Percentiles rank a stretch among this genome's conserved stretches.
These are phyloP conservation scores for Diadophis punctatus DNA, from an alignment of 2,113 vertebrate genomes.

Conservation along the genomic window DNA sequence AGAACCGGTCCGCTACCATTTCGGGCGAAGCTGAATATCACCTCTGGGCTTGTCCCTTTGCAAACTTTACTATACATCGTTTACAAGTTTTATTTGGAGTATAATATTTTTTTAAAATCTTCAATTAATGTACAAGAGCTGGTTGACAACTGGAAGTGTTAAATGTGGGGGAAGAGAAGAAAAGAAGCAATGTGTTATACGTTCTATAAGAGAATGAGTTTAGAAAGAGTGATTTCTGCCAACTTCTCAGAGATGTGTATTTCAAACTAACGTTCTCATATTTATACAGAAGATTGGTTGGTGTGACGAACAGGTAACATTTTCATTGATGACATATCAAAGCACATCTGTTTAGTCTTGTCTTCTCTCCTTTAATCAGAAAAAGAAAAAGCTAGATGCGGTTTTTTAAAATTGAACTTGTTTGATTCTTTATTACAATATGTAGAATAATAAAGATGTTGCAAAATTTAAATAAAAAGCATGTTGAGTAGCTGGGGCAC, in stretches of 20 bases:
- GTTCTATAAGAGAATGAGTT: constrained; percentile 6
- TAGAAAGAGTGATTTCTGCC: constrained; percentile 42
- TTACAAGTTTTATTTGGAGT: neutral
- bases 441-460: constrained; percentile 4
- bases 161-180: neutral
- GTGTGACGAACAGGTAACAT: constrained; percentile 46
- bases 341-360: constrained; percentile 48
- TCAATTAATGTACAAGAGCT: neutral
- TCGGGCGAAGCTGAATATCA: too few species aligned
- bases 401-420: neutral
- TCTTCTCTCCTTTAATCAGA: constrained; percentile 23
- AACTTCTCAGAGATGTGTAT: constrained; percentile 29
- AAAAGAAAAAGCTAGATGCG: constrained; percentile 39
- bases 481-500: neutral
- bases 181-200: neutral
- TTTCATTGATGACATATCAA: constrained; percentile 41
- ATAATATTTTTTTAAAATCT: neutral
- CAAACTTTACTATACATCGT: constrained; percentile 51
- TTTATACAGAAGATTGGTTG: constrained; percentile 39
- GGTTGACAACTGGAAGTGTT: neutral
- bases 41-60: neutral
- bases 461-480: neutral
- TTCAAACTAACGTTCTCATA: constrained; percentile 48
- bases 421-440: neutral
- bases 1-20: too few species aligned